Evolutionary conservation across 2,113 vertebrate genomes (phyloP), one percentile per base, ranked within the genome.

Genomic region (Bombycilla garrulus): DNA sequence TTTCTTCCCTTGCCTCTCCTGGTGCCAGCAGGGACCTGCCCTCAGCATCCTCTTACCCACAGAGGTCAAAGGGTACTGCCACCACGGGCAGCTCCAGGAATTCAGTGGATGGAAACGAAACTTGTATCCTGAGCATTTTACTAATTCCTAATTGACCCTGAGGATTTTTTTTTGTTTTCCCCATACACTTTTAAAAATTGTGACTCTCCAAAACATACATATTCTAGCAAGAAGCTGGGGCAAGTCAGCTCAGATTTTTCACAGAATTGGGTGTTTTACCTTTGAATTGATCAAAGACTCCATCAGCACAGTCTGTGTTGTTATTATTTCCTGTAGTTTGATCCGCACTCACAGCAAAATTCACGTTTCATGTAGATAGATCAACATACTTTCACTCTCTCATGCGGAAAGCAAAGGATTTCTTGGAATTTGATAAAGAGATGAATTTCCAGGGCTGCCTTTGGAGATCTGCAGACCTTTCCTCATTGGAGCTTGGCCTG

Each of bases 261-360:
- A 21, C 45, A 76, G 80, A 80, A 51, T 12, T 40, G 5, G 8
- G 5, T 29, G 53, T 21, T 89, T 82, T 45, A 81, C 42, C 64
- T 93, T 72, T 40, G 61, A 58, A 35, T 35, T 47, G 72, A 53
- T 86, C 87, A 70, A 94, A 88, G 64, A 36, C 57, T 69, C 76
- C 56, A 82, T 47, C 60, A 94, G 36, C 83, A 81, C 35, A 5
- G 20, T 42, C 79, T 38, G 24, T 83, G 57, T 76, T 65, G 1
- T 53, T 74, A 66, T 48, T 72, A 66, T 48, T 72, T 77, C 90
- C 60, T 11, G 10, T 48, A 40, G 58, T 86, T 45, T 51, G 57
- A 84, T 51, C 65, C 14, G 4, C 1, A 17, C 54, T 81, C 8
- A 3, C 56, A 38, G 65, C 66, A 93, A 88, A 62, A 69, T 62